Evolutionary conservation across 1,140 invertebrate genomes (phyloP), one percentile per base, ranked within the genome.

Genomic region (Drosophila lacertosa): DNA sequence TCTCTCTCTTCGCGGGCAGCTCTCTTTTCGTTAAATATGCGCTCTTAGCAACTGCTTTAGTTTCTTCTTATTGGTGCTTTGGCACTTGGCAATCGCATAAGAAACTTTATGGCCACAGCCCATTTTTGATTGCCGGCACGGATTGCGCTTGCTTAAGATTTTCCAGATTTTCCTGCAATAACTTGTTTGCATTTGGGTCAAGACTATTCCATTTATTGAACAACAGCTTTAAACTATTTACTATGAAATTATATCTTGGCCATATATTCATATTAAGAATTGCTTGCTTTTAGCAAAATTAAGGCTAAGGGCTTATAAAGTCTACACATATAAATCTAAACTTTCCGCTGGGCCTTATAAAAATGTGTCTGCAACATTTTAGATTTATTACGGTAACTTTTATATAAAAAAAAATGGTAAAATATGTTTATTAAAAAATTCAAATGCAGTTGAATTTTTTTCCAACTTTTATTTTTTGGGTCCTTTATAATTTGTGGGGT

Each of bases 1-100:
- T 69, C 66, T 63, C 66, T 63, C 66, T 69, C 48, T 16, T 9
- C n/a, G 9, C 40, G 2, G 20, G 6, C 9, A 5, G 33, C 6
- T 57, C 50, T 63, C 37, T 68, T 60, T 2, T 7, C 10, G 24
- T 35, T 4, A 0, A 16, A 20, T 4, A 18, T 20, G 18, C 29
- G 35, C 32, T 59, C 54, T 72, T 55, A 26, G 4, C 4, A 13
- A 10, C 22, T 10, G 37, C 20, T 9, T 15, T 15, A 54, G 54
- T 20, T 48, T 39, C 16, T 60, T 74, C 60, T 74, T 74, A 74
- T 74, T 72, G 63, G 64, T 60, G 63, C 40, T 72, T 72, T 13
- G 18, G 13, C 11, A 16, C 0, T 29, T 16, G 20, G 33, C 9
- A 47, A 5, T 24, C 22, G 54, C 29, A 10, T 26, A 71, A 47